Percentiles rank a stretch among this genome's conserved stretches.
phyloP scores from a whole-genome alignment of 1,140 invertebrate species.

The Drosophila kurseongensis region DNA sequence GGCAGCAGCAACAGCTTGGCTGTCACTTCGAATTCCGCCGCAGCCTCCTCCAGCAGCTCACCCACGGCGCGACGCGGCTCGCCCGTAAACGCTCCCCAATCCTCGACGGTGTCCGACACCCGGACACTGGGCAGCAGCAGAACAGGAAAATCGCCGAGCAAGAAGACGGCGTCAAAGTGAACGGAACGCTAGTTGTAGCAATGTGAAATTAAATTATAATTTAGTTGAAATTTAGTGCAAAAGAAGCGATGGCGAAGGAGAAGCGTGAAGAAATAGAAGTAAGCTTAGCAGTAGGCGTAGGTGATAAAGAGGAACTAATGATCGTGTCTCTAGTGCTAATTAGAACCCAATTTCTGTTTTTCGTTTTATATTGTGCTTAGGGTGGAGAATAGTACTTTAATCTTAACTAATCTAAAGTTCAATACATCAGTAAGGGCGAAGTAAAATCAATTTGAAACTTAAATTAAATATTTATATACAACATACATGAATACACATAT shows the following conservation, averaged over 20 bases:
- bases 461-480: slow-evolving; percentile 64
- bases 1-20: slow-evolving; percentile 67
- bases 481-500: slow-evolving; percentile 33
- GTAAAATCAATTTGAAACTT: slow-evolving; percentile 54
- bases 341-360: slow-evolving; percentile 54
- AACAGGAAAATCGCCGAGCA: slow-evolving; percentile 42
- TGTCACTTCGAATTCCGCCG: slow-evolving; percentile 56
- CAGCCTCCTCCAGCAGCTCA: slow-evolving; percentile 55
- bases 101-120: slow-evolving; percentile 17
- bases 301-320: slow-evolving; percentile 25
- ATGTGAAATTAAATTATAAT: slow-evolving; percentile 73
- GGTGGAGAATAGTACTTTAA: slow-evolving; percentile 35
- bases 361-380: slow-evolving; percentile 37
- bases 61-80: slow-evolving; percentile 58
- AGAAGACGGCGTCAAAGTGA: slow-evolving; percentile 73
- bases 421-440: slow-evolving; percentile 38
- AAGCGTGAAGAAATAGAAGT: slow-evolving; percentile 6
- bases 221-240: slow-evolving; percentile 82
- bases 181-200: slow-evolving; percentile 29
- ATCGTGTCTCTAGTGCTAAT: slow-evolving; percentile 58
- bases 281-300: slow-evolving; percentile 12
- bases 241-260: slow-evolving; percentile 15
- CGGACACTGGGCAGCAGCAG: slow-evolving; percentile 25
- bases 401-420: slow-evolving; percentile 36
- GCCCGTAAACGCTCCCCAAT: slow-evolving; percentile 17